Evolutionary conservation across 2,888 invertebrate species (phyloP), one percentile per base, ranked within the genome.

Genomic region (Scaptomyza cyrtandrae): DNA sequence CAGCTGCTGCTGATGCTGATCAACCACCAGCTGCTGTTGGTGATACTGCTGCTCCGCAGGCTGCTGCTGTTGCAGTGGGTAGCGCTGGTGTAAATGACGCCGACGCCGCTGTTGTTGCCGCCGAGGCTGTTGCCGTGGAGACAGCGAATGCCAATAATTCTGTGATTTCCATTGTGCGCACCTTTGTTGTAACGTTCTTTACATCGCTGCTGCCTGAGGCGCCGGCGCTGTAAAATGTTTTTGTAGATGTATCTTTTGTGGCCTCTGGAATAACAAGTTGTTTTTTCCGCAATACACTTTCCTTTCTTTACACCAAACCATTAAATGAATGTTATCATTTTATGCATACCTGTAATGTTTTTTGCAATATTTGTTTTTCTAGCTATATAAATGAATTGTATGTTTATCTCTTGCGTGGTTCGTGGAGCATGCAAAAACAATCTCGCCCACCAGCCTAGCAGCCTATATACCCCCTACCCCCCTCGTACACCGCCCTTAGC

Each of bases 171-270:
- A 94, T 97, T 19, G 95, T 96, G 24, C 97, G 97, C 96, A 97
- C 97, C 89, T 97, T 98, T 92, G 95, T 99, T 80, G 95, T 97
- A 1, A 96, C 98, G 2, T 98, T 99, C 93, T 98, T 99, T 91
- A 95, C 98, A 10, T 99, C 98, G 0, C 93, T 99, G 59, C 95
- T 99, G 91, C 99, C 99, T 0, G 98, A 98, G 89, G 96, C 96
- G 77, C 97, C 96, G 59, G 91, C 91, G 68, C 72, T 91, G 77
- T 91, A 91, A 74, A 14, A 9, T 37, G 46, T 24, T 52, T 37
- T 24, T 52, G 37, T n/a, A 6, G 6, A n/a, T 24, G 7, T 45
- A 19, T 44, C 41, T 33, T 35, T 43, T 56, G 59, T 67, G 66
- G 71, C 67, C 53, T 71, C 44, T 63, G 57, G 41, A 50, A 39